Conservation (phyloP, 2,113 vertebrate genomes). For the Oryzias javanicus region DNA sequence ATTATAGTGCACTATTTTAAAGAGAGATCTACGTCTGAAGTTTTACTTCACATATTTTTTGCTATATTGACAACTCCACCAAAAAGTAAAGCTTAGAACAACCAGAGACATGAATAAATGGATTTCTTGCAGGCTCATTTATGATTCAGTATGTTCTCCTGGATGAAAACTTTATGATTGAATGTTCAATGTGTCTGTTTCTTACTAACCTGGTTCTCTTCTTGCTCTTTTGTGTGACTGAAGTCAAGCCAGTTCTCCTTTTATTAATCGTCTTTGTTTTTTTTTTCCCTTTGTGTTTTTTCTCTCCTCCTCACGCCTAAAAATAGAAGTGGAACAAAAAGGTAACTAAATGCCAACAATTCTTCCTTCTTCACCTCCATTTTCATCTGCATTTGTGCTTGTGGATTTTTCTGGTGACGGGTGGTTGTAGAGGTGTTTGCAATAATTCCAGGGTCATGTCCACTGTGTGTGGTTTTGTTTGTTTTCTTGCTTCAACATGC, state of each 20-base stretch:
- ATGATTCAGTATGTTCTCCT: not conserved
- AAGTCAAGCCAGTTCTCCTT: conserved; percentile 69
- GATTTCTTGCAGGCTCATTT: conserved; percentile 41
- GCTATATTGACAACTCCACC: not conserved
- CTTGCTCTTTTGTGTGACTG: conserved; percentile 27
- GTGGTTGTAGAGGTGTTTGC: conserved; percentile 10
- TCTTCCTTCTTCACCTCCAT: conserved; percentile 74
- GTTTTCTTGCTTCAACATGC: conserved; percentile 24
- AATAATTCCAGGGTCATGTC: not conserved
- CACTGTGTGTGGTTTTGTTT: conserved; percentile 3
- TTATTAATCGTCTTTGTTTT: conserved; percentile 92
- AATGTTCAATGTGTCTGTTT: conserved; percentile 32
- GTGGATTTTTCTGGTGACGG: conserved; percentile 38
- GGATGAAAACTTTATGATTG: conserved; percentile 8
- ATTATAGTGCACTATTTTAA: too few species aligned
- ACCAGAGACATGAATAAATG: conserved; percentile 31
- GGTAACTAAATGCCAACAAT: conserved; percentile 95
- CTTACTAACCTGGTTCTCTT: conserved; percentile 42
- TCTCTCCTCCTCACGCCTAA: conserved; percentile 85
- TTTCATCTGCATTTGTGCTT: conserved; percentile 70
- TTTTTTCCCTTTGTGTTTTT: conserved; percentile 79
- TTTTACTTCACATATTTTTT: not conserved
- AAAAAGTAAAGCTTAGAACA: not conserved
- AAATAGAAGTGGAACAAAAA: conserved; percentile 99
- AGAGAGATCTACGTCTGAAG: too few species aligned